Evolutionary conservation across 2,113 vertebrate genomes (phyloP).

Genomic region (Anarhynchus alexandrinus): DNA sequence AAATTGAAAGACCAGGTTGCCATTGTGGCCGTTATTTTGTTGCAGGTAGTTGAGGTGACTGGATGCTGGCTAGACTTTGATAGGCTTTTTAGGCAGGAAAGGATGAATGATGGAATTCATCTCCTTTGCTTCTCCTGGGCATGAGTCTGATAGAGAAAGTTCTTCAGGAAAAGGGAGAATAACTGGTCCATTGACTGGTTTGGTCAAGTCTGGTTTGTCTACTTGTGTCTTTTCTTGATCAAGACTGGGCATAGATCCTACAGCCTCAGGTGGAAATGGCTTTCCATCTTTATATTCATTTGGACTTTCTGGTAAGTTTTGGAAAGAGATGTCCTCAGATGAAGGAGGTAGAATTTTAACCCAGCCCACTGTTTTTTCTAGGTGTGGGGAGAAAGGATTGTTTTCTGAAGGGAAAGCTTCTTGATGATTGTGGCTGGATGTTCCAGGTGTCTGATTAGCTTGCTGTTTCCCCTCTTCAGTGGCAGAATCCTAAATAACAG

Average conservation of each 20-base stretch:
- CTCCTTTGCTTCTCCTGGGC: slow-evolving; percentile 48
- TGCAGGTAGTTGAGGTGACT: not conserved
- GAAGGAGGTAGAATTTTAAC: slow-evolving; percentile 35
- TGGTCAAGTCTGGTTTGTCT: not conserved
- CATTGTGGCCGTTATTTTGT: not conserved
- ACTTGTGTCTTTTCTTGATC: not conserved
- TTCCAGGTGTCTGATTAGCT: not conserved
- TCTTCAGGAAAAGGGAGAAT: slow-evolving; percentile 63
- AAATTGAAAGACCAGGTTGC: not conserved
- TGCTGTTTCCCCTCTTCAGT: not conserved
- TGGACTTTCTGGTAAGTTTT: not conserved
- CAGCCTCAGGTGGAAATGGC: not conserved
- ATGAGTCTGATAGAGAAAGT: slow-evolving; percentile 6
- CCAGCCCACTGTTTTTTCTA: slow-evolving; percentile 20
- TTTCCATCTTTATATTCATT: not conserved
- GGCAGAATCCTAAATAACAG: not conserved
- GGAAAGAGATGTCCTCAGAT: not conserved
- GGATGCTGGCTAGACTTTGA: not conserved
- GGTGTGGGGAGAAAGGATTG: not conserved
- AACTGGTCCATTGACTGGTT: not conserved
- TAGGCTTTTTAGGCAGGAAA: not conserved
- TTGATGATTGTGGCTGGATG: not conserved
- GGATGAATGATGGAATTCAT: not conserved
- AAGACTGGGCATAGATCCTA: not conserved
- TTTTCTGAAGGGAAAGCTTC: not conserved